Conservation (phyloP, 2,797 vertebrate species). For the Chelmon rostratus region DNA sequence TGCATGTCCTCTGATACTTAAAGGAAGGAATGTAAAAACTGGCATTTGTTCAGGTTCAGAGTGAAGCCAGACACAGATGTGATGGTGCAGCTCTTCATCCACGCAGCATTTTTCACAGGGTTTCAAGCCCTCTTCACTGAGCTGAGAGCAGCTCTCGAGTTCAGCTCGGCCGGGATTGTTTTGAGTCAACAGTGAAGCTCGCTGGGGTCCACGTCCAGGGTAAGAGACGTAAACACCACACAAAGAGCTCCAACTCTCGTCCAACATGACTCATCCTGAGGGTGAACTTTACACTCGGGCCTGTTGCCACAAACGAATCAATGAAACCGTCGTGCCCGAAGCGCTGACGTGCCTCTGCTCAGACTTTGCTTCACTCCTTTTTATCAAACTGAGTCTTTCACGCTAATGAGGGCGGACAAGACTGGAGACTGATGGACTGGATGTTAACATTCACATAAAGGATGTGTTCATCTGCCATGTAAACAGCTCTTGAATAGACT, state of each 20-base stretch:
- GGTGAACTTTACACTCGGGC: conserved; percentile 54
- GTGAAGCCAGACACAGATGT: conserved; percentile 27
- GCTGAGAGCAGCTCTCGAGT: conserved; percentile 49
- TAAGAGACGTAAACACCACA: conserved; percentile 53
- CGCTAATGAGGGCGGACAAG: neutral
- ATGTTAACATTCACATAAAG: conserved; percentile 14
- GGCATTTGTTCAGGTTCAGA: neutral
- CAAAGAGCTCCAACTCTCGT: conserved; percentile 39
- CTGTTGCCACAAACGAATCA: conserved; percentile 24
- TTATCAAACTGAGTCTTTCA: neutral
- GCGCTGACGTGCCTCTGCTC: neutral
- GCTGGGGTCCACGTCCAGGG: conserved; percentile 29
- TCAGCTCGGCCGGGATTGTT: conserved; percentile 34
- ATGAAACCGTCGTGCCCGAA: neutral
- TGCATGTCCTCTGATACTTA: conserved; percentile 43
- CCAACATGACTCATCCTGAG: conserved; percentile 41
- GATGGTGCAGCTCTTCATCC: conserved; percentile 34
- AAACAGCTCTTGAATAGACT: neutral
- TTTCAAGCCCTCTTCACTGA: conserved; percentile 49
- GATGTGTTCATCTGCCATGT: neutral
- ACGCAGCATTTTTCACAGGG: conserved; percentile 36
- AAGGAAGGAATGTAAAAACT: conserved; percentile 57
- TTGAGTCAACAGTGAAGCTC: conserved; percentile 45
- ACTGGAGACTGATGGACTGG: neutral
- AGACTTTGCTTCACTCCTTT: neutral